Evolutionary conservation across 1,140 invertebrate genomes (phyloP), one percentile per base, ranked within the genome.

Genomic region (Oppia nitens): DNA sequence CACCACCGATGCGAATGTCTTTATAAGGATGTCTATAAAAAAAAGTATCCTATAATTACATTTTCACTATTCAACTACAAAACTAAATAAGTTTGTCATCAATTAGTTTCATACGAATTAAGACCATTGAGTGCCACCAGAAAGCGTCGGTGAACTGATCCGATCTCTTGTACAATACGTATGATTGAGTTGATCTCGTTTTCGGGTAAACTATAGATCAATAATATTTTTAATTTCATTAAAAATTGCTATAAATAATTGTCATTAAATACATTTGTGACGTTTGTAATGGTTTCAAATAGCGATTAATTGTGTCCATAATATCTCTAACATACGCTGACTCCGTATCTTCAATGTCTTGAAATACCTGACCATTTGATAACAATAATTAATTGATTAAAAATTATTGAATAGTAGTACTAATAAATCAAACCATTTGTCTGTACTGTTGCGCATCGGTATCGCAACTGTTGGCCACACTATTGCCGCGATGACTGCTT

Each of bases 301-400:
- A 92, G 68, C 83, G 87, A 64, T 81, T 83, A 55, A 87, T 75
- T 53, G 94, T 76, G 53, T 80, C 83, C 66, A 89, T 84, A 65
- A 95, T 74, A 73, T 94, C 90, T 29, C 81, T 79, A 32, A 94
- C 83, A 77, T 92, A 85, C 0, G 83, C 82, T 66, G 79, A 82
- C 72, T 97, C 91, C 25, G 89, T 92, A 67, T 94, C 89, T 59
- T 92, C 81, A 26, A 97, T 79, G 75, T 93, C 91, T 70, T 88
- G 86, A 50, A 95, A 73, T n/a, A 93, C 87, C 64, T 28, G 4
- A 2, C 21, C 20, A 24, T 57, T 3, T 21, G 20, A 24, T 25
- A 49, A 32, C 11, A 24, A 3, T 45, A 25, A 28, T 57, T 17
- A 32, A n/a, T 11, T 21, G 48, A n/a, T 12, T 47, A 21, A 25